Evolutionary conservation across 1,140 invertebrate species (phyloP).

Genomic region (Littorina saxatilis): DNA sequence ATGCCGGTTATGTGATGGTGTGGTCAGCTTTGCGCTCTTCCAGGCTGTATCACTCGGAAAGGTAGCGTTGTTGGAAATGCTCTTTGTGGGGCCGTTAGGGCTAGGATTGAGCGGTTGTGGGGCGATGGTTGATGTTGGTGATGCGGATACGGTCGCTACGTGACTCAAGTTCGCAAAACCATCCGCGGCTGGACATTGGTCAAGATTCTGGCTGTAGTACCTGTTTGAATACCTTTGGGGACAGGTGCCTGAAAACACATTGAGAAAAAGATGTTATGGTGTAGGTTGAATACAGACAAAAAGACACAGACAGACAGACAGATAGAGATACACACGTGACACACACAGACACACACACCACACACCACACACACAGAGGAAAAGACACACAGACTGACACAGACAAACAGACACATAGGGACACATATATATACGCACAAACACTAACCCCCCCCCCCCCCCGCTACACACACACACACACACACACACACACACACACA

Average conservation of each 20-base stretch:
- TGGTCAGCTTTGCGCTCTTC: too few relatives aligned
- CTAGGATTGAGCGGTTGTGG: too few relatives aligned
- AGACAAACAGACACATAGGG: too few relatives aligned
- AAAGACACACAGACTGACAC: background rate
- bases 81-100: too few relatives aligned
- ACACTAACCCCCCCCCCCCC: too few relatives aligned
- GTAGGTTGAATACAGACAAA: conserved; percentile 4
- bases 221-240: background rate
- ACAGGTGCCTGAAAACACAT: conserved; percentile 3
- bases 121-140: too few relatives aligned
- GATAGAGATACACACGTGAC: background rate
- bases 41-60: too few relatives aligned
- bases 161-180: background rate
- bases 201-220: background rate
- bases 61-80: too few relatives aligned
- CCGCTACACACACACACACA: too few relatives aligned
- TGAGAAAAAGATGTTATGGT: background rate
- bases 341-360: background rate
- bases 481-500: background rate
- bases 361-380: background rate
- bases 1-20: too few relatives aligned
- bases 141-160: too few relatives aligned
- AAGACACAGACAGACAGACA: background rate
- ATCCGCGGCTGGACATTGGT: background rate
- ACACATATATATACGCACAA: too few relatives aligned